Percentiles rank a stretch among this genome's conserved stretches.
Conservation (phyloP, 1,140 invertebrate species). For the Rhizoglyphus robini region DNA sequence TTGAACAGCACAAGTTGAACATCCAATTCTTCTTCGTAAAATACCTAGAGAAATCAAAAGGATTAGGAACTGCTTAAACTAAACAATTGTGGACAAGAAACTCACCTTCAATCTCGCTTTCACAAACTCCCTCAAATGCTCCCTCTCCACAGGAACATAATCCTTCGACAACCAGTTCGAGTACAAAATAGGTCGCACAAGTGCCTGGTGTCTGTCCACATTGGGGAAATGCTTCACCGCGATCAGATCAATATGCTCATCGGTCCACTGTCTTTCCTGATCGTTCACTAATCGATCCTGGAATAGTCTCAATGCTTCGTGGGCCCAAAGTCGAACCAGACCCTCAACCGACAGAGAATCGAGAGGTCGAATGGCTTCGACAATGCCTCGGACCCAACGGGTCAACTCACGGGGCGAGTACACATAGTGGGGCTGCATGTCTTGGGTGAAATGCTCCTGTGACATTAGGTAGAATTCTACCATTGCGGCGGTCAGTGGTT, state of each 20-base stretch:
- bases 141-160: constrained; percentile 88
- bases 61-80: too few species aligned
- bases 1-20: constrained; percentile 96
- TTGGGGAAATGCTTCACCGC: constrained; percentile 89
- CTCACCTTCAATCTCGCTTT: constrained; percentile 88
- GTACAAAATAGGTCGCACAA: constrained; percentile 84
- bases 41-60: too few species aligned
- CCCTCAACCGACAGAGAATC: constrained; percentile 83
- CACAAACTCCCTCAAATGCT: constrained; percentile 89
- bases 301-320: constrained; percentile 93
- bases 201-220: constrained; percentile 67
- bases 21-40: constrained; percentile 98
- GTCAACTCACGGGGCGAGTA: constrained; percentile 99
- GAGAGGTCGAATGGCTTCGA: constrained; percentile 85
- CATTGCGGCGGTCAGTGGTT: constrained; percentile 95
- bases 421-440: constrained; percentile 99
- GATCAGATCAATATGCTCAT: constrained; percentile 89
- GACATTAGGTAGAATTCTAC: constrained; percentile 94
- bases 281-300: constrained; percentile 85
- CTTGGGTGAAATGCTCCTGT: constrained; percentile 95
- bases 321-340: constrained; percentile 90
- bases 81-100: too few species aligned
- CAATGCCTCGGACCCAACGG: constrained; percentile 96
- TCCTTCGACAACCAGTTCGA: constrained; percentile 98
- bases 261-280: constrained; percentile 88